phyloP scores from a whole-genome alignment of 2,888 invertebrate species.

The Ernsta delagoae region DNA sequence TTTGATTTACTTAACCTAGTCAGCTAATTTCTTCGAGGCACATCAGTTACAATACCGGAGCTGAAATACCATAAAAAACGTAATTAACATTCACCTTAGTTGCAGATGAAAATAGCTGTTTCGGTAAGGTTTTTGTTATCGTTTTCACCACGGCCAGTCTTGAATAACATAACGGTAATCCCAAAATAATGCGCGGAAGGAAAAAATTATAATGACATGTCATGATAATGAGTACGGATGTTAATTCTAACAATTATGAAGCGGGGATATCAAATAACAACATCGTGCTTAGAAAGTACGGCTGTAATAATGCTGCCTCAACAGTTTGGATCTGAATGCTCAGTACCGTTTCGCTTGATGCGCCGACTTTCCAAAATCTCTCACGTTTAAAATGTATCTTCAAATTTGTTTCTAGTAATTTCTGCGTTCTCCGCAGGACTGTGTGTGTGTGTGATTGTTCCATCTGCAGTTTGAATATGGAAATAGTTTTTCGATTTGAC shows the following conservation, averaged over 20 bases:
- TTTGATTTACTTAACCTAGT: no score
- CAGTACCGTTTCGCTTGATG: slow-evolving; percentile 69
- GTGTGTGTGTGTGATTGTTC: slow-evolving; percentile 29
- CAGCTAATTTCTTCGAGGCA: no score
- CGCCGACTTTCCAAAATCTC: slow-evolving; percentile 78
- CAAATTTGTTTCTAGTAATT: slow-evolving; percentile 37
- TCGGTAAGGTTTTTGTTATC: slow-evolving; percentile 34
- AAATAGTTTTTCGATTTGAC: slow-evolving; percentile 1
- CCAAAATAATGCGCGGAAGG: slow-evolving; percentile 25
- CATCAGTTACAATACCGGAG: no score
- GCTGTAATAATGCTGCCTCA: slow-evolving; percentile 41
- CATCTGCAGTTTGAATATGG: slow-evolving; percentile 18
- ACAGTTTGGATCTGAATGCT: slow-evolving; percentile 54
- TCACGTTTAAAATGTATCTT: slow-evolving; percentile 49
- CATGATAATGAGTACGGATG: slow-evolving; percentile 28
- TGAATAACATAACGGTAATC: slow-evolving; percentile 27
- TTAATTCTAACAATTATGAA: slow-evolving; percentile 44
- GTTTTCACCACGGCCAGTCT: slow-evolving; percentile 20
- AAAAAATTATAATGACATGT: slow-evolving; percentile 22
- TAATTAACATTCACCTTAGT: no score
- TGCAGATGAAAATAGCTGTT: slow-evolving; percentile 39
- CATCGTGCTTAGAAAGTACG: slow-evolving; percentile 59
- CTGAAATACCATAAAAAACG: no score
- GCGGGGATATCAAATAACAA: slow-evolving; percentile 47
- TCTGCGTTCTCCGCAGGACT: slow-evolving; percentile 26